Evolutionary conservation across 2,797 vertebrate genomes (phyloP).

Genomic region (Xenopus petersii): DNA sequence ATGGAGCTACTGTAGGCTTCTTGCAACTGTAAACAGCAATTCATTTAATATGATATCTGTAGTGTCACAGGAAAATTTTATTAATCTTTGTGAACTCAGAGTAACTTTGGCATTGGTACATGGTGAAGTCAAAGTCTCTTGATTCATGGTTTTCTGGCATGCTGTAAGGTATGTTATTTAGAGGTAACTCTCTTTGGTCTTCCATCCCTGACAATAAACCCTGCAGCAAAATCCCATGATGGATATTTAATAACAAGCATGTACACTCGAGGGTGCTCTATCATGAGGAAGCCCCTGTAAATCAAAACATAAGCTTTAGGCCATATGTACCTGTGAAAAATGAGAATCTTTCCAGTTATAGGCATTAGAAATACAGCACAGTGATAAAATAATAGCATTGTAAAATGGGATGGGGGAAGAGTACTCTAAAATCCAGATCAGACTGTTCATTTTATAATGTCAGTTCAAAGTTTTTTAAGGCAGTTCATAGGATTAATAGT

Average conservation of each 20-base stretch:
- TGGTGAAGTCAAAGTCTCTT: conserved; percentile 8
- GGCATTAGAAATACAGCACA: background rate
- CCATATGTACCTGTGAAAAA: conserved; percentile 19
- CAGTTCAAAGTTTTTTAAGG: too few relatives aligned
- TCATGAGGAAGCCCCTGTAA: conserved; percentile 33
- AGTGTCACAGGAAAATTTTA: background rate
- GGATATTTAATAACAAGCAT: conserved; percentile 24
- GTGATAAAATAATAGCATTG: too few relatives aligned
- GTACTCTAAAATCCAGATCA: too few relatives aligned
- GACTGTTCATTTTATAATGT: too few relatives aligned
- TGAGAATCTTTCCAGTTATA: background rate
- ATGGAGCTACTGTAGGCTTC: background rate
- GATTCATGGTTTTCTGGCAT: conserved; percentile 34
- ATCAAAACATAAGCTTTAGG: conserved; percentile 20
- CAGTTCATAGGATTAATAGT: too few relatives aligned
- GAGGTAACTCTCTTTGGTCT: conserved; percentile 8
- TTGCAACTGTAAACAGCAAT: background rate
- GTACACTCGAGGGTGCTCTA: conserved; percentile 21
- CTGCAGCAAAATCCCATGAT: conserved; percentile 42
- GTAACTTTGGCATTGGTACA: conserved; percentile 9
- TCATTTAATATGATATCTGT: background rate
- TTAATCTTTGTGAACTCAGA: conserved; percentile 9
- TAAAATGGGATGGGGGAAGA: too few relatives aligned
- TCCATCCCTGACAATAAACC: conserved; percentile 35
- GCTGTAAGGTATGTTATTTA: conserved; percentile 30